phyloP scores from a whole-genome alignment of 1,140 invertebrate species.

The Muscidifurax raptorellus region DNA sequence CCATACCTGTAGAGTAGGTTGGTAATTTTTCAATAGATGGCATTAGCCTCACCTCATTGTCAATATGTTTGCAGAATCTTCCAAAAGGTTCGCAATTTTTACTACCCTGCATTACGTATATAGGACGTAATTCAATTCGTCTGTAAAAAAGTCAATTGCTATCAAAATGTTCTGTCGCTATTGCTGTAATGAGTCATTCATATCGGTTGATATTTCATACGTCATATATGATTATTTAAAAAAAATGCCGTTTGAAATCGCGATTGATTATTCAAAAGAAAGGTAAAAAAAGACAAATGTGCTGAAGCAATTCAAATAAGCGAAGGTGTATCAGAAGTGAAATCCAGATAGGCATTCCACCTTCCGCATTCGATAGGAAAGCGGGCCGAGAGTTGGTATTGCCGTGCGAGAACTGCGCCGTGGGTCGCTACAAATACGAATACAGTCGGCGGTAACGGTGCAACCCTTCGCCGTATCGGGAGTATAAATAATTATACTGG shows the following conservation, averaged over 20 bases:
- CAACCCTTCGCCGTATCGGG: constrained; percentile 68
- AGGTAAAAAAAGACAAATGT: constrained; percentile 41
- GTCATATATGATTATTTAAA: background rate
- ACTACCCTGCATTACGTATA: background rate
- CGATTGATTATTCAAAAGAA: constrained; percentile 39
- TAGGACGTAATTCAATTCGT: background rate
- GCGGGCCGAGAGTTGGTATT: constrained; percentile 8
- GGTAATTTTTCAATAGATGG: constrained; percentile 44
- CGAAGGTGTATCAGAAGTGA: constrained; percentile 28
- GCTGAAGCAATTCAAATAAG: constrained; percentile 42
- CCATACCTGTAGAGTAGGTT: background rate
- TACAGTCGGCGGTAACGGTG: constrained; percentile 44
- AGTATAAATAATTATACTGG: constrained; percentile 76
- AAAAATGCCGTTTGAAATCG: background rate
- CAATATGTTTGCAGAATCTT: background rate
- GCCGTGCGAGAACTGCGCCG: background rate
- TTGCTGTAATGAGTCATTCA: too few species aligned
- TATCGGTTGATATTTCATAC: background rate
- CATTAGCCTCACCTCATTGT: background rate
- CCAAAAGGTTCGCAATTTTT: background rate
- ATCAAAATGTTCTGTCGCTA: background rate
- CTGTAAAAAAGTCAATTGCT: background rate
- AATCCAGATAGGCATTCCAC: constrained; percentile 48
- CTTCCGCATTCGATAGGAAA: constrained; percentile 50
- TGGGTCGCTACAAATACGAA: constrained; percentile 33